Base-by-base conservation (phyloP, 2,888 invertebrate genomes). In the Cetonia aurata region DNA sequence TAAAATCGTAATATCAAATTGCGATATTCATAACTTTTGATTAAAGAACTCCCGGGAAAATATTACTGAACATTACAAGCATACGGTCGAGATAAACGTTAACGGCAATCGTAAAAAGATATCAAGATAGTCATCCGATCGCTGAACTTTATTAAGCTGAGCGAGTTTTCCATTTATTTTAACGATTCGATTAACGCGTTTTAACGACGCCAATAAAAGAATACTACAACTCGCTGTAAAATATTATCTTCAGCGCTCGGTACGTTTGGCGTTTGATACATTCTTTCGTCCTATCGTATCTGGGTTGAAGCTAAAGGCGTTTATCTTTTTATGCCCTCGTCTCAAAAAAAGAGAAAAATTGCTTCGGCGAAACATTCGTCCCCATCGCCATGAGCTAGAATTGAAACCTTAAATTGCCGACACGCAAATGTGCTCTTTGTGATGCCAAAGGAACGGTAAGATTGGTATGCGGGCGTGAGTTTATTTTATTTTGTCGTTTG, bases 191-290 rank as follows among this genome's bases (percentile, higher is more conserved):
- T 60, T 60, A 60, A 46, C 60, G 46, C 31, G 3, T 60, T 44
- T 46, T 60, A 60, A 60, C 25, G 60, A 60, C 46, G 46, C 31
- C 25, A 46, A 60, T 60, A 60, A 60, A 60, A 60, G 56, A 56
- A 41, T 56, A 37, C 12, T 41, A 15, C 17, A 25, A 25, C 25
- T 19, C 17, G 9, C 52, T 15, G 44, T 44, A 44, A 44, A 52
- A 52, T 52, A 52, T 52, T 52, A 52, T 52, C 52, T 10, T 10
- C 6, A 15, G 52, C 25, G 4, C 19, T 10, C 17, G 19, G 17
- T 15, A 17, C 56, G 37, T 56, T 37, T 31, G n/a, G 4, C n/a
- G 37, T 56, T 56, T 56, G 15, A 56, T 19, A 44, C 25, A 19
- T 37, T 19, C n/a, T 6, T 42, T 8, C 17, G 10, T 2, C 15